These are phyloP conservation scores for Desoria tigrina DNA, from an alignment of 2,888 invertebrate genomes.

Conservation along the genomic window DNA sequence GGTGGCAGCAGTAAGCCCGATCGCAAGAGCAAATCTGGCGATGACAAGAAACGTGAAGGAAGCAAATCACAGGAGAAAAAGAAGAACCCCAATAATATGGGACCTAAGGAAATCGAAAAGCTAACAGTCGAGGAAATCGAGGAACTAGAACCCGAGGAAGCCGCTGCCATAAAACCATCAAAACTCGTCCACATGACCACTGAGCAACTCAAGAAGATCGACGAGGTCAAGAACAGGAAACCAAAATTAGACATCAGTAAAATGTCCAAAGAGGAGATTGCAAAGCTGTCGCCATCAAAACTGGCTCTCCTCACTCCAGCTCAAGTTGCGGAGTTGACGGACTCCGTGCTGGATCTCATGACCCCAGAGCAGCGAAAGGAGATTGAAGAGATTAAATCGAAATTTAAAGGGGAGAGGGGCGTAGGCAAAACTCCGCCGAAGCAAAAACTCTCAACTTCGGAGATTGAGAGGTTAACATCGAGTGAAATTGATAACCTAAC, in stretches of 20 bases:
- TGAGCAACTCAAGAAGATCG: constrained; percentile 13
- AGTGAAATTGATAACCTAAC: constrained; percentile 5
- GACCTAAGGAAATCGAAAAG: constrained; percentile 5
- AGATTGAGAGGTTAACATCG: constrained; percentile 16
- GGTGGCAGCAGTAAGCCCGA: not conserved
- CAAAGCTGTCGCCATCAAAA: constrained; percentile 3
- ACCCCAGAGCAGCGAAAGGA: constrained; percentile 16
- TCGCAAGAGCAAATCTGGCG: constrained; percentile 15
- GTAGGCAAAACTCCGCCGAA: too few species aligned
- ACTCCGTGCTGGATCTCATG: not conserved
- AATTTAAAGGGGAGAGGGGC: not conserved
- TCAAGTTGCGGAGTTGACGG: constrained; percentile 4
- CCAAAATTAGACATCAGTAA: constrained; percentile 1
- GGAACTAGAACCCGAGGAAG: constrained; percentile 10
- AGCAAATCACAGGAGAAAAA: not conserved
- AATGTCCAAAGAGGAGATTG: constrained; percentile 11
- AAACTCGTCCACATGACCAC: constrained; percentile 2
- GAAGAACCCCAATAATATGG: constrained; percentile 10
- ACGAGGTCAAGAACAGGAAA: constrained; percentile 19
- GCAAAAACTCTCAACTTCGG: not conserved
- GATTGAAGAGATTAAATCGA: constrained; percentile 16
- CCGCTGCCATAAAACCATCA: not conserved
- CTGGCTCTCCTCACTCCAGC: constrained; percentile 9
- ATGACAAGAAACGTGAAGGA: constrained; percentile 20
- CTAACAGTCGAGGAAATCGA: constrained; percentile 16